These are phyloP conservation scores for Scolopax mira DNA, from an alignment of 2,113 vertebrate genomes.

Conservation along the genomic window DNA sequence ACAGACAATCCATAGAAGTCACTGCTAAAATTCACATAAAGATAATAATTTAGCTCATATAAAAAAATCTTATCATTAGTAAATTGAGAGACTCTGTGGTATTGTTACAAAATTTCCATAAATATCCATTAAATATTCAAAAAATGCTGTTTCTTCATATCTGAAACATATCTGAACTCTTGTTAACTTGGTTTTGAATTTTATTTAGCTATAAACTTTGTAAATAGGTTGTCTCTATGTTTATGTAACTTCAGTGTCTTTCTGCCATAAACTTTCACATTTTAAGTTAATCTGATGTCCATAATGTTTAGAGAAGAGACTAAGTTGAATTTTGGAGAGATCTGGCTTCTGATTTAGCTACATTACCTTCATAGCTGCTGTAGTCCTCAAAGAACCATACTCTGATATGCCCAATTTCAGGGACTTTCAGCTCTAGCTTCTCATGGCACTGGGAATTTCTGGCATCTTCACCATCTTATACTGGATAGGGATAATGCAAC, in stretches of 20 bases:
- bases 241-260: neutral
- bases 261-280: neutral
- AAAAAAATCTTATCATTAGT: neutral
- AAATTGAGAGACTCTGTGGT: constrained; percentile 31
- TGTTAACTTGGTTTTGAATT: neutral
- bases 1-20: neutral
- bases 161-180: neutral
- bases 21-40: neutral
- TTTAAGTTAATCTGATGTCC: neutral
- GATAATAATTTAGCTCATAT: neutral
- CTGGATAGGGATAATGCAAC: neutral
- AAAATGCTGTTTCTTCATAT: constrained; percentile 1
- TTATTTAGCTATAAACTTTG: neutral
- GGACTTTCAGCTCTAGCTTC: neutral
- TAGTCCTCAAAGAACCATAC: neutral
- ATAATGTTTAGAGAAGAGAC: neutral
- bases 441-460: neutral
- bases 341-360: neutral
- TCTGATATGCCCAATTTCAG: neutral
- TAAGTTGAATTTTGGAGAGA: neutral
- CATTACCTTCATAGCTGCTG: neutral
- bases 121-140: neutral
- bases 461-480: neutral
- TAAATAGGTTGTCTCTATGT: neutral
- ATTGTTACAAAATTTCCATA: constrained; percentile 12